Percentiles rank a stretch among this genome's conserved stretches.
Conservation (phyloP, 1,140 invertebrate genomes). For the Brachionus rubens region DNA sequence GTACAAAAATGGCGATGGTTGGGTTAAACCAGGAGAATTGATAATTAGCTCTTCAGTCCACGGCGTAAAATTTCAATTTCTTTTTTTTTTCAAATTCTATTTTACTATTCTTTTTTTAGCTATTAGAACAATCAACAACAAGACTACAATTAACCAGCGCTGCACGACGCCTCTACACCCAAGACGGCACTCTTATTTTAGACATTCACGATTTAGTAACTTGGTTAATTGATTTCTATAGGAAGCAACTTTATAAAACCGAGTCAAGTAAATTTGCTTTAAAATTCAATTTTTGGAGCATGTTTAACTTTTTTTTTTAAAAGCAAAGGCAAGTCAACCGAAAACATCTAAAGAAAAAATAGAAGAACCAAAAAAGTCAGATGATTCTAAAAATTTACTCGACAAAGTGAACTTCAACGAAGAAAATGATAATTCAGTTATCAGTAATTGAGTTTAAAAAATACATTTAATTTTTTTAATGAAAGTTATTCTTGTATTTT, state of each 20-base stretch:
- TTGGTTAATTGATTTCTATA: slow-evolving; percentile 55
- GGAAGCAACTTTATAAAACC: slow-evolving; percentile 35
- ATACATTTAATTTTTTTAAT: not conserved
- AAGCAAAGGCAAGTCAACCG: not conserved
- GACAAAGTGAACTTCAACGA: slow-evolving; percentile 28
- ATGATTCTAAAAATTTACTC: slow-evolving; percentile 7
- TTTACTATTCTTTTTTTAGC: slow-evolving; percentile 48
- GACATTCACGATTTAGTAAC: slow-evolving; percentile 56
- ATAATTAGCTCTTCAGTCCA: slow-evolving; percentile 57
- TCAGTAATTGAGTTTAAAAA: no score
- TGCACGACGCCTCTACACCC: slow-evolving; percentile 54
- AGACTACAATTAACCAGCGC: slow-evolving; percentile 53
- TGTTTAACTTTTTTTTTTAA: not conserved
- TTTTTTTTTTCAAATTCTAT: not conserved
- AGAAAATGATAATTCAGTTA: slow-evolving; percentile 9
- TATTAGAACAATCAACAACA: slow-evolving; percentile 55
- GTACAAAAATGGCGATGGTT: slow-evolving; percentile 60
- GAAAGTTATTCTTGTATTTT: not conserved
- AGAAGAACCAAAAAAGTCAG: not conserved
- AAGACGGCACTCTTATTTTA: slow-evolving; percentile 55
- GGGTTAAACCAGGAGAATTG: slow-evolving; percentile 53
- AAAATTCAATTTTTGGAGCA: no score
- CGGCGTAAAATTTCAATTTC: slow-evolving; percentile 51
- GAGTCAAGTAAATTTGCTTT: not conserved
- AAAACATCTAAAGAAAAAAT: not conserved